Evolutionary conservation across 2,113 vertebrate species (phyloP).

Genomic region (Felis chaus): DNA sequence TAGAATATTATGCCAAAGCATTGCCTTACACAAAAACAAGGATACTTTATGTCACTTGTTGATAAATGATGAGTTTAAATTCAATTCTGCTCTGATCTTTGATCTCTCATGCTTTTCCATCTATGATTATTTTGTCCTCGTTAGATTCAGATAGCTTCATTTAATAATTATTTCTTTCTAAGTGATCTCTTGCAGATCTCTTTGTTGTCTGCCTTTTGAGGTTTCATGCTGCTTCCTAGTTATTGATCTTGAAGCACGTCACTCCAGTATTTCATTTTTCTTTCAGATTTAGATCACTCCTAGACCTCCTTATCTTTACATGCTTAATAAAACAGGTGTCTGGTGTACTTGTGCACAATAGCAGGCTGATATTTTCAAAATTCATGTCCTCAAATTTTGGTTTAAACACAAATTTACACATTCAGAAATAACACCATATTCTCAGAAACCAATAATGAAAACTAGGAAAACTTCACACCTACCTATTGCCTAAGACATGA

Average conservation of each 20-base stretch:
- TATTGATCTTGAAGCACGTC: background rate
- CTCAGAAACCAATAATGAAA: background rate
- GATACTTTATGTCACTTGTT: background rate
- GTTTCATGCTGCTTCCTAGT: background rate
- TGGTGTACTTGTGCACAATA: background rate
- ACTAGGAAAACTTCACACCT: background rate
- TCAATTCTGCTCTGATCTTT: background rate
- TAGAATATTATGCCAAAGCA: background rate
- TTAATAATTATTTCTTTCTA: slow-evolving; percentile 14
- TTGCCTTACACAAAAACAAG: background rate
- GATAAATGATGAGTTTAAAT: slow-evolving; percentile 7
- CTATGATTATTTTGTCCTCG: slow-evolving; percentile 20
- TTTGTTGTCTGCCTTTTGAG: background rate
- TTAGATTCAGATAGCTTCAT: background rate
- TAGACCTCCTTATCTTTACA: background rate
- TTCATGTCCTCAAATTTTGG: background rate
- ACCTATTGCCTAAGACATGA: background rate
- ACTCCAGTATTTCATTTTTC: slow-evolving; percentile 3
- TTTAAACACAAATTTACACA: background rate
- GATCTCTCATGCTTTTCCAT: background rate
- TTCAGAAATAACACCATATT: background rate
- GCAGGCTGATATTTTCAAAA: slow-evolving; percentile 21
- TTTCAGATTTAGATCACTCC: background rate
- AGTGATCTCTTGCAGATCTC: background rate
- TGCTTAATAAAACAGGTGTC: background rate